Percentiles rank a stretch among this genome's conserved stretches.
Conservation (phyloP, 2,888 invertebrate species). For the Imbricaverruca yamaguchii region DNA sequence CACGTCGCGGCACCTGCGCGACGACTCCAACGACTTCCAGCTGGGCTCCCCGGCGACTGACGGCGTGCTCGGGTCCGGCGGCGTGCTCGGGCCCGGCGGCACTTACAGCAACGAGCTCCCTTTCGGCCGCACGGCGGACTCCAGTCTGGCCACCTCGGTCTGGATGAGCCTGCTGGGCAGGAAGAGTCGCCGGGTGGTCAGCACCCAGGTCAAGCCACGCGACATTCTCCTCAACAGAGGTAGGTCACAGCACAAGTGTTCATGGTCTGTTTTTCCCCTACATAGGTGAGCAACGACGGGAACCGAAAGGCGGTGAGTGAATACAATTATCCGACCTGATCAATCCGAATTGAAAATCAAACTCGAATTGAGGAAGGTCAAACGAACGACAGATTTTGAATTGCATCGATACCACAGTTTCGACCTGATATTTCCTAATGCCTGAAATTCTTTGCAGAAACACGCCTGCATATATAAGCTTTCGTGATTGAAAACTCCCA, state of each 20-base stretch:
- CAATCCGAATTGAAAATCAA: too few species aligned
- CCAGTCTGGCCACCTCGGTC: slow-evolving; percentile 2
- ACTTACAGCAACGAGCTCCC: neutral
- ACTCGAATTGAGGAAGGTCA: too few species aligned
- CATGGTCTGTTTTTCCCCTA: too few species aligned
- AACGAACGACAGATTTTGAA: too few species aligned
- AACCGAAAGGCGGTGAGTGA: too few species aligned
- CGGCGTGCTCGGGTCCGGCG: neutral
- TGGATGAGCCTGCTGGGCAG: slow-evolving; percentile 6
- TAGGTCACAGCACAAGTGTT: neutral
- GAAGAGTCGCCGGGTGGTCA: slow-evolving; percentile 7
- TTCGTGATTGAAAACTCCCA: too few species aligned
- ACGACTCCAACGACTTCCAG: slow-evolving; percentile 19
- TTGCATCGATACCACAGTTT: too few species aligned
- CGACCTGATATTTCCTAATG: too few species aligned
- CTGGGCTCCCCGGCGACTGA: neutral
- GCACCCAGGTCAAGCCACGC: neutral
- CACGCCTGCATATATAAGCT: too few species aligned
- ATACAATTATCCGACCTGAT: too few species aligned
- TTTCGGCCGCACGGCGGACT: neutral
- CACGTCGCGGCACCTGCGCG: neutral
- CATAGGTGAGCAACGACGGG: too few species aligned
- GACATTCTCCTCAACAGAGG: neutral
- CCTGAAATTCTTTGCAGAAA: too few species aligned
- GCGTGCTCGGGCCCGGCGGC: neutral